Percentiles rank a stretch among this genome's conserved stretches.
Conservation (phyloP, 2,113 vertebrate genomes). For the Semicossyphus pulcher region DNA sequence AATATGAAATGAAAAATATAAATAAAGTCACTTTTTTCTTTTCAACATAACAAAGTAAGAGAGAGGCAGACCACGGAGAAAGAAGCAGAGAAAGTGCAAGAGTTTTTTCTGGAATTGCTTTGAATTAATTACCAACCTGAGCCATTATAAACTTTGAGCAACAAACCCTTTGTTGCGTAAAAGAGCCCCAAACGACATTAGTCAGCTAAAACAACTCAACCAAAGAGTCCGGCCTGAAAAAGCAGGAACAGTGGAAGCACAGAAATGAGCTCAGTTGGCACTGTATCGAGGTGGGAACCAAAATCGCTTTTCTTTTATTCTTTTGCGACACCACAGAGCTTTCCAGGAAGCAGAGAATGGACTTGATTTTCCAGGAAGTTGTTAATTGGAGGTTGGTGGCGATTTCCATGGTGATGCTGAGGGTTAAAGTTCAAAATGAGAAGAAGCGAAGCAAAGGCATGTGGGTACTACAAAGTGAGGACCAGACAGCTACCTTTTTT, state of each 20-base stretch:
- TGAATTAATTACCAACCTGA: too few relatives aligned
- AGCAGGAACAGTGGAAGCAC: slow-evolving; percentile 19
- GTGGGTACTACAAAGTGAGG: too few relatives aligned
- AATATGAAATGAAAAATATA: too few relatives aligned
- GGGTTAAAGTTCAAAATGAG: slow-evolving; percentile 20
- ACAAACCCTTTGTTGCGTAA: too few relatives aligned
- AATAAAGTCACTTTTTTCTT: too few relatives aligned
- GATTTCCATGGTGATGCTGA: slow-evolving; percentile 29
- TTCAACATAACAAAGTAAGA: too few relatives aligned
- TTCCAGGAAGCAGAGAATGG: slow-evolving; percentile 53
- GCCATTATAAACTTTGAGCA: too few relatives aligned
- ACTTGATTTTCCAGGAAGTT: slow-evolving; percentile 31
- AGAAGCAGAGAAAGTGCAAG: too few relatives aligned
- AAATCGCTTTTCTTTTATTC: slow-evolving; percentile 33
- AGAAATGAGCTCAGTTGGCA: slow-evolving; percentile 58
- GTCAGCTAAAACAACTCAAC: slow-evolving; percentile 24
- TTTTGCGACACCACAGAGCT: slow-evolving; percentile 14
- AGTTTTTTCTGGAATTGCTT: too few relatives aligned
- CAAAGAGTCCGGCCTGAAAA: slow-evolving; percentile 13
- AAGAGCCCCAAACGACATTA: neutral
- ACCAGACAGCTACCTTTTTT: too few relatives aligned
- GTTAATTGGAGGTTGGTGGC: slow-evolving; percentile 29
- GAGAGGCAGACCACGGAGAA: too few relatives aligned
- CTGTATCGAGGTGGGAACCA: slow-evolving; percentile 41
- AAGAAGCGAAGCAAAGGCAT: too few relatives aligned